Evolutionary conservation across 2,113 vertebrate species (phyloP), one percentile per base, ranked within the genome.

Genomic region (Tachysurus fulvidraco): DNA sequence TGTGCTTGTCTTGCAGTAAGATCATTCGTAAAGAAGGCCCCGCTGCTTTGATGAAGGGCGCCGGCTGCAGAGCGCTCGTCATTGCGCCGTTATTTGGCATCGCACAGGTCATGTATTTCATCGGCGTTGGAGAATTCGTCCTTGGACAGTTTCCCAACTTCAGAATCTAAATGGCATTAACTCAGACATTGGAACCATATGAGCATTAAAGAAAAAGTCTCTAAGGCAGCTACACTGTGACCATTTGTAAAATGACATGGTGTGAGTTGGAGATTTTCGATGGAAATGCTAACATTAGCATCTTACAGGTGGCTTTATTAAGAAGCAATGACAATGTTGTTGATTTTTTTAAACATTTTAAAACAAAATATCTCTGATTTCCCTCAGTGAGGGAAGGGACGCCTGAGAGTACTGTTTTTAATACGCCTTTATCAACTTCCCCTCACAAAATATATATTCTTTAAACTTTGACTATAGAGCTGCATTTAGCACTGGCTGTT

Each of bases 51-150:
- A 90, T 96, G 44, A 96, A 96, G 78, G 96, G 96, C 1, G 94
- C 95, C 14, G 92, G 93, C 59, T 96, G 96, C 88, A 92, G 96
- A 85, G 96, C 95, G 0, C 89, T 96, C 65, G 94, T 96, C 67
- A 96, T 96, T 30, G 96, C 96, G 16, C 96, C 96, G 5, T 94
- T 96, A 81, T 96, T 96, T 84, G 96, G 96, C 41, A 96, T 96
- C 76, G 96, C 94, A 11, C 96, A 96, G 91, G 95, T 96, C 52
- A 89, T 96, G 84, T 96, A 96, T 89, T 94, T 94, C 88, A 91
- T 96, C 0, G 95, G 95, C 62, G 95, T 96, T 59, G 96, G 96
- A 87, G 96, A 96, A 88, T 92, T 94, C 69, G 59, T 96, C 86
- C 91, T 96, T 67, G 95, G 93, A 8, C 95, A 93, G 91, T 93